phyloP scores from a whole-genome alignment of 1,140 invertebrate genomes.

The Prorops nasuta region DNA sequence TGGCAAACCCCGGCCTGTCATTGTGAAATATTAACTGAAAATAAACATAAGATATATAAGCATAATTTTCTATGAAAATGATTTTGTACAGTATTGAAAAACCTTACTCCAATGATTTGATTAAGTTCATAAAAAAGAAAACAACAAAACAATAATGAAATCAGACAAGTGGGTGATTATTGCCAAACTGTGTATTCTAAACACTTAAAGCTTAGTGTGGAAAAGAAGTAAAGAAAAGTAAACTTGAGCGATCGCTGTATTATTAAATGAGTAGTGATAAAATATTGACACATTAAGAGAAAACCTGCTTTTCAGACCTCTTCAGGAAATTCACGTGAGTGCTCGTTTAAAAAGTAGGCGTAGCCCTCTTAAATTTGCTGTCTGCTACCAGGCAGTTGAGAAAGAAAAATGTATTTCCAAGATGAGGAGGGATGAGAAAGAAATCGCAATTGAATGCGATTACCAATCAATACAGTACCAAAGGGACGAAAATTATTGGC shows the following conservation, averaged over 20 bases:
- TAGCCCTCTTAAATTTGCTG: slow-evolving; percentile 37
- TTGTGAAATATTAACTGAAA: slow-evolving; percentile 37
- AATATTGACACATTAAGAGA: too few species aligned
- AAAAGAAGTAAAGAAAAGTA: not conserved
- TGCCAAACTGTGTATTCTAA: not conserved
- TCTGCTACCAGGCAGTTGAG: slow-evolving; percentile 27
- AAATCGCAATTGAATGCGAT: too few species aligned
- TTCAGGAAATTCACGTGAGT: slow-evolving; percentile 48
- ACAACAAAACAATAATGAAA: not conserved
- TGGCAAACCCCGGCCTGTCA: slow-evolving; percentile 60
- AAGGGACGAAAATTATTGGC: not conserved
- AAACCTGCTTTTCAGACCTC: too few species aligned
- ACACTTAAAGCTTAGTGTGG: not conserved
- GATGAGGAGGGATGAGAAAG: too few species aligned
- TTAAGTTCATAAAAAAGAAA: slow-evolving; percentile 1
- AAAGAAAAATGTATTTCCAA: too few species aligned
- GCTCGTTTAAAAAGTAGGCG: slow-evolving; percentile 47
- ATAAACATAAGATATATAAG: too few species aligned
- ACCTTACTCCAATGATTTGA: slow-evolving; percentile 9
- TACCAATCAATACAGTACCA: not conserved
- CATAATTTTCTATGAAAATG: slow-evolving; percentile 1
- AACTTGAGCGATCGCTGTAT: too few species aligned
- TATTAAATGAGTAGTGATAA: too few species aligned
- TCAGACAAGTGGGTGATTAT: not conserved
- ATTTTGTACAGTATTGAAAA: slow-evolving; percentile 2